Evolutionary conservation across 2,113 vertebrate genomes (phyloP).

Genomic region (Tachysurus vachellii): DNA sequence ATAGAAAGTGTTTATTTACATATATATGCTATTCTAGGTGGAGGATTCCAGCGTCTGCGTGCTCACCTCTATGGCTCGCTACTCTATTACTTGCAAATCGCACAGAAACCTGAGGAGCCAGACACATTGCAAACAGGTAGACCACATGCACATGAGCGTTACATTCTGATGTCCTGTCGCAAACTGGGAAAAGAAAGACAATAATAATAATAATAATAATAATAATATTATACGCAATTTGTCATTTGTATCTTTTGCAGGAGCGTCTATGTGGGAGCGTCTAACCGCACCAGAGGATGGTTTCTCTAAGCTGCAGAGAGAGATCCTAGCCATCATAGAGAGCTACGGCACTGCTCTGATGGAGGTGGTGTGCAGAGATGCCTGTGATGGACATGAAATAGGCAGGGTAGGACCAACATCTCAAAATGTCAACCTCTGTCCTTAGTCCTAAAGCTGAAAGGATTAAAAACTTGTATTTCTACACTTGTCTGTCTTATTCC

Average conservation of each 20-base stretch:
- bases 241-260: slow-evolving; percentile 53
- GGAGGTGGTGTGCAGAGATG: slow-evolving; percentile 96
- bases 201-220: too few species aligned
- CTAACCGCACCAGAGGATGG: slow-evolving; percentile 94
- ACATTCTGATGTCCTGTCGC: too few species aligned
- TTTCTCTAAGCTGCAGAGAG: slow-evolving; percentile 92
- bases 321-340: slow-evolving; percentile 93
- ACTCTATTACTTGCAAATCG: slow-evolving; percentile 94
- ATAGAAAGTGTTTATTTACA: background rate
- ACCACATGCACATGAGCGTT: background rate
- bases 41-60: slow-evolving; percentile 93
- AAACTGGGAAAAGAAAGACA: too few species aligned
- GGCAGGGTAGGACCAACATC: slow-evolving; percentile 78
- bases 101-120: slow-evolving; percentile 95
- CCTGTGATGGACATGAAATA: slow-evolving; percentile 96
- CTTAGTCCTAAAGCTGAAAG: background rate
- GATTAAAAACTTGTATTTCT: background rate
- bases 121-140: slow-evolving; percentile 92
- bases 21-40: slow-evolving; percentile 72
- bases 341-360: slow-evolving; percentile 93
- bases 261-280: slow-evolving; percentile 93
- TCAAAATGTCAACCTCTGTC: background rate
- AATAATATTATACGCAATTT: too few species aligned
- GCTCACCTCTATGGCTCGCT: slow-evolving; percentile 92
- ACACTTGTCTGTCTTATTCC: too few species aligned